A percentile compares a stretch with the other conserved stretches of the same genome.
phyloP scores from a whole-genome alignment of 2,797 vertebrate species.

The Acridotheres tristis region DNA sequence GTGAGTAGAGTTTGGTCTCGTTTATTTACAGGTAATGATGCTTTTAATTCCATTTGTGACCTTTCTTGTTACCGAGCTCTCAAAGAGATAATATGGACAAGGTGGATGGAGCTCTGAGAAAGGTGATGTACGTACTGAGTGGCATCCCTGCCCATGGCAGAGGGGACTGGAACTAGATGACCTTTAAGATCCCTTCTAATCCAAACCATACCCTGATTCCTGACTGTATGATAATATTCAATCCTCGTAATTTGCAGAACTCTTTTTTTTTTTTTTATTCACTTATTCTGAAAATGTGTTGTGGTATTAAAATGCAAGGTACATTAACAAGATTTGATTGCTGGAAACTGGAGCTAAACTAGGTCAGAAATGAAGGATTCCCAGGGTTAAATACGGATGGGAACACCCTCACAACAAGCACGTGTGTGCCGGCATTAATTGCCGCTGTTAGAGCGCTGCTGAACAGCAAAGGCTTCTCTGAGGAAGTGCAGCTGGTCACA shows the following conservation, averaged over 20 bases:
- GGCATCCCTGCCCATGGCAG: neutral
- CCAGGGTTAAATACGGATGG: neutral
- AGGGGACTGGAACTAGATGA: neutral
- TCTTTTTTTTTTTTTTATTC: too few relatives aligned
- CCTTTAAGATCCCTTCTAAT: neutral
- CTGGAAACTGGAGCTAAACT: neutral
- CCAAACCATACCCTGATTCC: neutral
- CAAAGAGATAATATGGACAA: neutral
- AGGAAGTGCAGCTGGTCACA: neutral
- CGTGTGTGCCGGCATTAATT: fast-evolving
- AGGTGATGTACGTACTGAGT: fast-evolving
- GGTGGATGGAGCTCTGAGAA: neutral
- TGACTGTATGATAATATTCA: neutral
- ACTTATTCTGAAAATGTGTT: neutral
- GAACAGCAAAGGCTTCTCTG: neutral
- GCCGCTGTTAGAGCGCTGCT: too few relatives aligned
- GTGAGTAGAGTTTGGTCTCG: neutral
- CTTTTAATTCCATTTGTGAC: neutral
- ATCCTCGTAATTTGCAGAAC: fast-evolving
- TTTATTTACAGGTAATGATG: neutral
- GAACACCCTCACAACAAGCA: neutral
- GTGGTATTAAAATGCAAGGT: neutral
- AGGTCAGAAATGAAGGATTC: neutral
- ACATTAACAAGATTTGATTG: neutral
- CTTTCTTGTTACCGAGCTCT: neutral